Conservation (phyloP, 2,888 invertebrate species). For the Elegia similella region DNA sequence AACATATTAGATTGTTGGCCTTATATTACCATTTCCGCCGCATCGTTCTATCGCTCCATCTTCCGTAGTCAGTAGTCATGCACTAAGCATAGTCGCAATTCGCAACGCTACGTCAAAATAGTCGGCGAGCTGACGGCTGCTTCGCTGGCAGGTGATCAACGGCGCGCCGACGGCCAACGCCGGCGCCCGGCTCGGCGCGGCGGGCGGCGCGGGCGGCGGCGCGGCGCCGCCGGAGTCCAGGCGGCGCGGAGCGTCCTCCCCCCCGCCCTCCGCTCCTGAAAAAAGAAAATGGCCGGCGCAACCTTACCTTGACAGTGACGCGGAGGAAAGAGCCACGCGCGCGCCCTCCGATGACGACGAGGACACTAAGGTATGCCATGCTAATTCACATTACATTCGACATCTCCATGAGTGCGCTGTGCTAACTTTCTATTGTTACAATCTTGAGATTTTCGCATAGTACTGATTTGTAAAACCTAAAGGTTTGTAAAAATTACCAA, state of each 20-base stretch:
- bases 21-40: too few species aligned
- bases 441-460: not conserved
- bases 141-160: constrained; percentile 65
- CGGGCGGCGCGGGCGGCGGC: constrained; percentile 31
- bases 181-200: constrained; percentile 34
- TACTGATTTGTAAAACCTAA: too few species aligned
- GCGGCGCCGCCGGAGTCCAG: constrained; percentile 52
- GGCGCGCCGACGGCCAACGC: constrained; percentile 42
- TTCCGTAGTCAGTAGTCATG: not conserved
- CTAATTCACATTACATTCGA: constrained; percentile 45
- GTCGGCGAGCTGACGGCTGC: constrained; percentile 13
- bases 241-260: constrained; percentile 70
- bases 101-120: constrained; percentile 5
- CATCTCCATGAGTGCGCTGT: constrained; percentile 41
- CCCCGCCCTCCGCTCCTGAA: constrained; percentile 82
- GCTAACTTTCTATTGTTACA: not conserved
- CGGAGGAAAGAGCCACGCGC: constrained; percentile 45
- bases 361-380: constrained; percentile 63
- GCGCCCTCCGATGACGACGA: constrained; percentile 64
- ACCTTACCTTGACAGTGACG: constrained; percentile 41
- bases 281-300: constrained; percentile 87
- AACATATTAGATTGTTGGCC: too few species aligned
- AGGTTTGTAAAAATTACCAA: too few species aligned
- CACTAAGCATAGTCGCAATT: constrained; percentile 1
- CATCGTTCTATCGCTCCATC: not conserved